Evolutionary conservation across 2,888 invertebrate genomes (phyloP).

Genomic region (Protonemura montana): DNA sequence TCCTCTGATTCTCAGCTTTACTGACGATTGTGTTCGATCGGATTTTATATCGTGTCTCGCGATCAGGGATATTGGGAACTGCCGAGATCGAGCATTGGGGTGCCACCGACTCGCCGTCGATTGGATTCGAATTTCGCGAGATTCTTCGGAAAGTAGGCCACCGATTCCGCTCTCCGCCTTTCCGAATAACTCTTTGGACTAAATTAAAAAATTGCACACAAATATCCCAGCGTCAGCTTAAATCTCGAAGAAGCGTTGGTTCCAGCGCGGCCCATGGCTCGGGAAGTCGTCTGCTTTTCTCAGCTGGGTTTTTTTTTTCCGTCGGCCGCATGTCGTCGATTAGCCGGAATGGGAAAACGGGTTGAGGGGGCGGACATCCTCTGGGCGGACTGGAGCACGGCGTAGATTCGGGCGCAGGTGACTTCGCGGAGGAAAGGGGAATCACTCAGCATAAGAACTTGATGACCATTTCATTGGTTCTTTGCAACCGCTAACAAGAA

Average conservation of each 20-base stretch:
- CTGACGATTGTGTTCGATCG: neutral
- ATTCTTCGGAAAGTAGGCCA: neutral
- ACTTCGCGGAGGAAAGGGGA: conserved; percentile 2
- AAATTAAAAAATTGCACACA: conserved; percentile 3
- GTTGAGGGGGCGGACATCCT: neutral
- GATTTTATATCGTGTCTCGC: neutral
- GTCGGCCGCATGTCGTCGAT: conserved; percentile 26
- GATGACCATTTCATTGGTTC: conserved; percentile 41
- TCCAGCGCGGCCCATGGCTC: neutral
- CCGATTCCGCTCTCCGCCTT: neutral
- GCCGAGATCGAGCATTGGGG: neutral
- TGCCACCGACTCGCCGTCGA: neutral
- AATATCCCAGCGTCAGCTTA: neutral
- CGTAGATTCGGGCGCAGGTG: neutral
- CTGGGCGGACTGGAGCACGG: neutral
- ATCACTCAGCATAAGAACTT: conserved; percentile 18
- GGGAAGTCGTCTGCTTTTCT: neutral
- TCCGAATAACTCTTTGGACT: neutral
- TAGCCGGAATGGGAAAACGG: neutral
- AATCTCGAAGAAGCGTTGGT: neutral
- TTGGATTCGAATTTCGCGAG: neutral
- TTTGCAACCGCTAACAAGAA: conserved; percentile 36
- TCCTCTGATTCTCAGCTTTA: neutral
- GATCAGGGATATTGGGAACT: neutral
- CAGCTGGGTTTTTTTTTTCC: conserved; percentile 9